Conservation (phyloP, 2,797 vertebrate species). For the Acanthurus lineatus region DNA sequence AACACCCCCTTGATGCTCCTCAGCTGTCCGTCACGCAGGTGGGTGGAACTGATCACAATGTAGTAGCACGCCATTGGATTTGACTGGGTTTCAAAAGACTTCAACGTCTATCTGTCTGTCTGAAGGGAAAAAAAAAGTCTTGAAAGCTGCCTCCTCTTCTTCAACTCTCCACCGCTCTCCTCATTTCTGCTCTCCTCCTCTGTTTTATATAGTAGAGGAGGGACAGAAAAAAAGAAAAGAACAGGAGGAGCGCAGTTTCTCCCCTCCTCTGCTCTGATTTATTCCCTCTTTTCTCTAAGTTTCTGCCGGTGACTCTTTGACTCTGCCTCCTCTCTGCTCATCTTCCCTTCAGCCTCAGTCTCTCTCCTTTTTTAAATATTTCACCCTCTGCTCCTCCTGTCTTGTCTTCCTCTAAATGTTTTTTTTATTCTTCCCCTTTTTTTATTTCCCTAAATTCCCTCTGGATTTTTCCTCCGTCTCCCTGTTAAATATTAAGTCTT, state of each 20-base stretch:
- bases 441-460: slow-evolving; percentile 12
- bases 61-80: slow-evolving; percentile 98
- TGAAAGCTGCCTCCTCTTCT: slow-evolving; percentile 14
- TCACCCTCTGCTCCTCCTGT: slow-evolving; percentile 50
- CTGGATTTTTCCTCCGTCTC: slow-evolving; percentile 24
- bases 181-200: slow-evolving; percentile 23
- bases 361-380: slow-evolving; percentile 56
- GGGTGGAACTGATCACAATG: slow-evolving; percentile 98
- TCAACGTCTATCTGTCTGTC: slow-evolving; percentile 10
- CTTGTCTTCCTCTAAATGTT: slow-evolving; percentile 45
- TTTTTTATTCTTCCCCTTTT: slow-evolving; percentile 26
- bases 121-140: slow-evolving; percentile 8
- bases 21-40: slow-evolving; percentile 97
- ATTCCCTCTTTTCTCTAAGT: slow-evolving; percentile 73
- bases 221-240: not conserved
- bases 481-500: slow-evolving; percentile 38
- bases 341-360: slow-evolving; percentile 39
- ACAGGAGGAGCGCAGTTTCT: slow-evolving; percentile 27
- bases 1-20: slow-evolving; percentile 99
- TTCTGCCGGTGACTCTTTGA: slow-evolving; percentile 59
- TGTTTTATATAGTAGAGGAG: slow-evolving; percentile 44
- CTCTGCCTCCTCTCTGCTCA: slow-evolving; percentile 32
- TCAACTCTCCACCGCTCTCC: slow-evolving; percentile 40
- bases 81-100: slow-evolving; percentile 62
- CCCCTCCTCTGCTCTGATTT: slow-evolving; percentile 46